Percentiles rank a stretch among this genome's conserved stretches.
phyloP scores from a whole-genome alignment of 2,888 invertebrate species.

The Bugula neritina region DNA sequence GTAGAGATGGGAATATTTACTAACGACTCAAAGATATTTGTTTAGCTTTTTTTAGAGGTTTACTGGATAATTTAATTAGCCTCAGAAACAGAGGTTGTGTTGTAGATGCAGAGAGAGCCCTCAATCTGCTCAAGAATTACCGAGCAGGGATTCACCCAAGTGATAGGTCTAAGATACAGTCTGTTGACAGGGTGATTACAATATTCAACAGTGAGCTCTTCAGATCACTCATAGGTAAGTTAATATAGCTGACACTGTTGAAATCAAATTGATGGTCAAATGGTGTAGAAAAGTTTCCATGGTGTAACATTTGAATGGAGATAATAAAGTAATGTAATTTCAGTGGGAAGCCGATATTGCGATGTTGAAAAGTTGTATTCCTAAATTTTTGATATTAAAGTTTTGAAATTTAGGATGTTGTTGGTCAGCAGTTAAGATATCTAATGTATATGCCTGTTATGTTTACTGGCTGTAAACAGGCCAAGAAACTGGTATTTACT shows the following conservation, averaged over 20 bases:
- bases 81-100: no score
- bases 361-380: not conserved
- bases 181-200: constrained; percentile 93
- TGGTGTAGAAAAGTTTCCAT: not conserved
- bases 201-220: constrained; percentile 97
- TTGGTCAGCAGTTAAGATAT: no score
- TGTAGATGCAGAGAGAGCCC: constrained; percentile 79
- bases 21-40: no score
- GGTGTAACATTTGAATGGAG: not conserved
- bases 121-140: constrained; percentile 96
- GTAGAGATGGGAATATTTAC: no score
- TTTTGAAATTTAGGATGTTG: no score
- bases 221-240: constrained; percentile 92
- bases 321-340: not conserved
- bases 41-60: no score
- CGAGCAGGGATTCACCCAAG: constrained; percentile 88
- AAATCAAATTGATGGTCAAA: not conserved
- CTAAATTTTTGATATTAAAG: no score
- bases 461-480: no score
- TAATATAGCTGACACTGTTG: not conserved
- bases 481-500: no score
- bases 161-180: constrained; percentile 87
- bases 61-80: no score
- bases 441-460: no score
- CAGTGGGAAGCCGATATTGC: not conserved